Conservation (phyloP, 2,113 vertebrate genomes). For the Rhineura floridana region DNA sequence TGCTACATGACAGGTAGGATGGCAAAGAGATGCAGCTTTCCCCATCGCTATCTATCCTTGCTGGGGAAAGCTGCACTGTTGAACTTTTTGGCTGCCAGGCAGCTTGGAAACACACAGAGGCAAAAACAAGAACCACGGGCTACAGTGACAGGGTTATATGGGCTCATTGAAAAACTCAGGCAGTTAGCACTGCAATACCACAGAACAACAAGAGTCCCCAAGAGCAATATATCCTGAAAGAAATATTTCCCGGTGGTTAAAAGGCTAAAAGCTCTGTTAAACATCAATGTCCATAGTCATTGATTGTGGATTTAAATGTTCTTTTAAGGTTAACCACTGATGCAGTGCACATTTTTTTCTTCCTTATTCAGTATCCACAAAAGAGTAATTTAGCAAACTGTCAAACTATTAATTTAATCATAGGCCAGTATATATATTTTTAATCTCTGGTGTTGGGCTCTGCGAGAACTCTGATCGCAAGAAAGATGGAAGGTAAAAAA, state of each 20-base stretch:
- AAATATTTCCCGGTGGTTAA: constrained; percentile 44
- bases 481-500: background rate
- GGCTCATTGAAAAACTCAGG: background rate
- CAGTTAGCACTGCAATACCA: background rate
- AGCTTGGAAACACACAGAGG: background rate
- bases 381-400: constrained; percentile 51
- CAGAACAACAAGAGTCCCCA: constrained; percentile 19
- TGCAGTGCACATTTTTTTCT: constrained; percentile 47
- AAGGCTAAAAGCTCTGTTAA: constrained; percentile 72
- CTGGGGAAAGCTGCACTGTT: background rate
- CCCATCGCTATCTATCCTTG: background rate
- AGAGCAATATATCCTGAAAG: constrained; percentile 58
- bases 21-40: background rate
- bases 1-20: background rate
- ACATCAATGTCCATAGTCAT: constrained; percentile 45
- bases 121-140: background rate
- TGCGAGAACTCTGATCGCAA: background rate
- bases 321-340: constrained; percentile 62
- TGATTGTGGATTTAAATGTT: constrained; percentile 69
- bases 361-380: constrained; percentile 49
- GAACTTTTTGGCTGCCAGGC: background rate
- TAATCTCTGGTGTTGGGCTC: constrained; percentile 30
- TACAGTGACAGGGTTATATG: background rate
- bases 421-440: background rate
- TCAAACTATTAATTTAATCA: constrained; percentile 64